These are phyloP conservation scores for Microctenopoma lineatum DNA, from an alignment of 2,797 vertebrate species.

Conservation along the genomic window DNA sequence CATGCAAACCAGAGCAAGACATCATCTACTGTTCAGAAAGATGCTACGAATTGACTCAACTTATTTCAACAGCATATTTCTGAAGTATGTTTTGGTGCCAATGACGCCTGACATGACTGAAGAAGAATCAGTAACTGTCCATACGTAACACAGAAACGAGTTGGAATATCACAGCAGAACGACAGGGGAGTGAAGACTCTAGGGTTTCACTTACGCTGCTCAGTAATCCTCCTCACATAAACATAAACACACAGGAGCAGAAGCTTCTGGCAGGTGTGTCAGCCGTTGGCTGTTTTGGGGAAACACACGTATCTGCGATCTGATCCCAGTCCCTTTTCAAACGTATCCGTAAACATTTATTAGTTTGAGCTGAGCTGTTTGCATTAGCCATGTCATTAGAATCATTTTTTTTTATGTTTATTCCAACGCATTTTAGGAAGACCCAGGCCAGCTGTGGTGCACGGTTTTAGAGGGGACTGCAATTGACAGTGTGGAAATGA, in stretches of 20 bases:
- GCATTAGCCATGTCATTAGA: slow-evolving; percentile 46
- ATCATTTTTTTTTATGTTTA: slow-evolving; percentile 59
- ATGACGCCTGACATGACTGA: neutral
- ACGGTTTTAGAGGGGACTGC: neutral
- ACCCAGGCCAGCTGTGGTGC: neutral
- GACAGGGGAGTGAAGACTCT: neutral
- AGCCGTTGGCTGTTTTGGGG: slow-evolving; percentile 30
- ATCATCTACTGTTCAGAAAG: neutral
- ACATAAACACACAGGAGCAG: slow-evolving; percentile 2
- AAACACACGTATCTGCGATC: slow-evolving; percentile 30
- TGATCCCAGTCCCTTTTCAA: slow-evolving; percentile 15
- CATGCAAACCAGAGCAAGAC: neutral
- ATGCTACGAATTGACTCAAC: neutral
- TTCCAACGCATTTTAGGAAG: slow-evolving; percentile 22
- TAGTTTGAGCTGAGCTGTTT: slow-evolving; percentile 23
- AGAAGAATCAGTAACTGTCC: neutral
- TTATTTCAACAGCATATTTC: neutral
- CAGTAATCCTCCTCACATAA: slow-evolving; percentile 25
- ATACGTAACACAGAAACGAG: slow-evolving; percentile 4
- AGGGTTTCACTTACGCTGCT: slow-evolving; percentile 13
- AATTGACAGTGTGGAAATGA: neutral
- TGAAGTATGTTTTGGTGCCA: too few relatives aligned
- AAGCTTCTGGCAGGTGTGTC: slow-evolving; percentile 27
- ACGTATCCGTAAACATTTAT: slow-evolving; percentile 9
- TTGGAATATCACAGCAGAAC: neutral